Conservation (phyloP, 92 coral and sea anemone genomes). For the Porites rus region DNA sequence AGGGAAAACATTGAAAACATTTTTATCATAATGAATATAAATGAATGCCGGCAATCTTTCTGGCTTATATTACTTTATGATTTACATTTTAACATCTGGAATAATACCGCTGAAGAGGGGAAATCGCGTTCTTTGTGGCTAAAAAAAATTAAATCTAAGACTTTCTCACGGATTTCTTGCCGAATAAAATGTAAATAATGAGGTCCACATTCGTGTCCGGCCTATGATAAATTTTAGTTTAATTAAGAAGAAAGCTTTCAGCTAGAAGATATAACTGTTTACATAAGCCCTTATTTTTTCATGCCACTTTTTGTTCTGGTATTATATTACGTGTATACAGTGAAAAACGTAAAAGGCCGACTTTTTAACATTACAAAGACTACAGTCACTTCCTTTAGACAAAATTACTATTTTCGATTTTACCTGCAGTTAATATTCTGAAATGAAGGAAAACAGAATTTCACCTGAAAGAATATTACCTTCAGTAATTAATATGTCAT, state of each 20-base stretch:
- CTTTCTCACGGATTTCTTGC: not conserved
- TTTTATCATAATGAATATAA: slow-evolving; percentile 1
- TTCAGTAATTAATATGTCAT: slow-evolving; percentile 47
- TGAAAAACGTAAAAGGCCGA: slow-evolving; percentile 9
- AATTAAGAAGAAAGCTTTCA: slow-evolving; percentile 47
- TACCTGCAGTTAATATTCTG: slow-evolving; percentile 5
- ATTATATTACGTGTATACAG: slow-evolving; percentile 28
- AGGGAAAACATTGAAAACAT: not conserved
- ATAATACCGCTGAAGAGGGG: not conserved
- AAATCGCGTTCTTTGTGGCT: slow-evolving; percentile 2
- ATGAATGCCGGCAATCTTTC: slow-evolving; percentile 16
- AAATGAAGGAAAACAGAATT: slow-evolving; percentile 15
- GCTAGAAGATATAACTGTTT: slow-evolving; percentile 43
- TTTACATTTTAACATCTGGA: slow-evolving; percentile 25
- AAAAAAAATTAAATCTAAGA: slow-evolving; percentile 5
- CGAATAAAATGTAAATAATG: slow-evolving; percentile 25
- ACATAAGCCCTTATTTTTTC: slow-evolving; percentile 37
- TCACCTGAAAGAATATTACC: slow-evolving; percentile 10
- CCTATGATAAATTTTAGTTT: slow-evolving; percentile 38
- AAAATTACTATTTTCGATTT: slow-evolving; percentile 24
- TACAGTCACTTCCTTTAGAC: slow-evolving; percentile 6
- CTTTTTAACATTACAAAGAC: slow-evolving; percentile 33
- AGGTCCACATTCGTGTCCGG: slow-evolving; percentile 16
- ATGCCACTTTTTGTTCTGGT: slow-evolving; percentile 12
- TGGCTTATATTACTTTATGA: slow-evolving; percentile 20